These are phyloP conservation scores for Eulemur albifrons DNA, from an alignment of 2,797 vertebrate genomes.

Conservation along the genomic window DNA sequence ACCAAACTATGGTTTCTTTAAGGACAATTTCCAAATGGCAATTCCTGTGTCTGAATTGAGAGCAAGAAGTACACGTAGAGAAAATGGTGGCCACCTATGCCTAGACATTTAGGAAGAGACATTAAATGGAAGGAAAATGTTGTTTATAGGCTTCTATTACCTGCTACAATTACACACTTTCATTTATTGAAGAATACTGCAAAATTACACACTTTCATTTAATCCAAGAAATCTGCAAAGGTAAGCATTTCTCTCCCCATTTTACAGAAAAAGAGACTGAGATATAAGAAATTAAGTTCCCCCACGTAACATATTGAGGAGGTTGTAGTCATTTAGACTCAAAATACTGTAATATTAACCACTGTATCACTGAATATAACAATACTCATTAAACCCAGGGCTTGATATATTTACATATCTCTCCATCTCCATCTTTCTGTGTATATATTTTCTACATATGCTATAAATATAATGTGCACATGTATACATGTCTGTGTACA, in stretches of 20 bases:
- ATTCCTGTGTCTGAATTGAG: not conserved
- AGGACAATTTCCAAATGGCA: not conserved
- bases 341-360: not conserved
- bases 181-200: not conserved
- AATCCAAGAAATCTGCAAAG: not conserved
- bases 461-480: not conserved
- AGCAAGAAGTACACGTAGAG: not conserved
- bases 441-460: fast-evolving
- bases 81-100: not conserved
- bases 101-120: not conserved
- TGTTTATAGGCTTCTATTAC: not conserved
- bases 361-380: not conserved
- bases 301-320: not conserved
- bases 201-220: not conserved
- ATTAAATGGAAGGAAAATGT: not conserved
- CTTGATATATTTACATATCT: not conserved
- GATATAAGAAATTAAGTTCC: not conserved
- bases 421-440: not conserved
- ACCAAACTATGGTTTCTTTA: not conserved
- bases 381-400: not conserved
- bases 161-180: not conserved
- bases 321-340: not conserved
- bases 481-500: fast-evolving
- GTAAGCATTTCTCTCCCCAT: not conserved
- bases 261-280: not conserved